phyloP scores from a whole-genome alignment of 2,797 vertebrate species.

The Tauraco hartlaubi region DNA sequence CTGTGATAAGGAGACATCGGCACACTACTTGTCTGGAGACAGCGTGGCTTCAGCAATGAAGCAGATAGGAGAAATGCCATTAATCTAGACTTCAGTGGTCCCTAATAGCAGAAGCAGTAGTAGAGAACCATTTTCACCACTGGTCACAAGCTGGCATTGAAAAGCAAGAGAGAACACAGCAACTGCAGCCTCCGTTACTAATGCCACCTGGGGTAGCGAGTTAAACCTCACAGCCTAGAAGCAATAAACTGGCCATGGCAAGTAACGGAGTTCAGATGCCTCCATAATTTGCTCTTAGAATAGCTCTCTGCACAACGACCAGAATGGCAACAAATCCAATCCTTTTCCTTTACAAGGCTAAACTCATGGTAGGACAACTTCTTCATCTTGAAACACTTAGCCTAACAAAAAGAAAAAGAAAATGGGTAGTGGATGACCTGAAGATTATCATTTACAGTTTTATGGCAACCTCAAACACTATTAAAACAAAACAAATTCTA shows the following conservation, averaged over 20 bases:
- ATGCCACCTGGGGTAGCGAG: neutral
- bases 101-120: neutral
- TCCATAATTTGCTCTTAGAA: neutral
- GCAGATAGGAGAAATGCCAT: neutral
- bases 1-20: neutral
- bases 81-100: neutral
- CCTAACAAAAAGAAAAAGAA: neutral
- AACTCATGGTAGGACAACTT: neutral
- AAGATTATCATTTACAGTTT: constrained; percentile 26
- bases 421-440: neutral
- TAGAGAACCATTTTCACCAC: neutral
- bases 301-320: neutral
- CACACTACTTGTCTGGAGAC: neutral
- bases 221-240: neutral
- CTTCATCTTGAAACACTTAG: neutral
- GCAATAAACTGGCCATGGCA: neutral
- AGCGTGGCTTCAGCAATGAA: neutral
- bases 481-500: constrained; percentile 39
- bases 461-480: constrained; percentile 14
- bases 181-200: neutral
- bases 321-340: neutral
- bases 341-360: neutral
- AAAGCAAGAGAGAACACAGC: neutral
- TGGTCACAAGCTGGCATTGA: neutral
- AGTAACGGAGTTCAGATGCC: neutral